Base-by-base conservation (phyloP, 2,113 vertebrate genomes). In the Sceloporus undulatus region DNA sequence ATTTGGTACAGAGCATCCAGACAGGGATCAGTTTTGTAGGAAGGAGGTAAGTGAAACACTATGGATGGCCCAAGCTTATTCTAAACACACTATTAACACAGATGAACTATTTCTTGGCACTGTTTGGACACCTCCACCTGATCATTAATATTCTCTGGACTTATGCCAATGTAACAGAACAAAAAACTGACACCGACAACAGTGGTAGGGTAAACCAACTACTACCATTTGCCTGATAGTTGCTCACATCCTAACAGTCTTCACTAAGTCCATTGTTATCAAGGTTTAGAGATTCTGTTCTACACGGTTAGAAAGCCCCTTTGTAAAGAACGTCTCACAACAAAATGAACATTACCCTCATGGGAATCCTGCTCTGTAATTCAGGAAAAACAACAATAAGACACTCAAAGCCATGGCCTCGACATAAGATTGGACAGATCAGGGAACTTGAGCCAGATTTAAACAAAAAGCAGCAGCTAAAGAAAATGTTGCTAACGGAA, bases 21-120 rank as follows among this genome's bases (percentile, higher is more conserved):
- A 18, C 23, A 16, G 76, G 79, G 48, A 76, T 75, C 21, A 56
- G 42, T 82, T 34, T 70, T 62, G 19, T 77, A 52, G 74, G 48
- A 88, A 88, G 56, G 40, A 71, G 48, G 48, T 59, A 42, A 88
- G n/a, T 77, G 42, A 48, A 79, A 78, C 34, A 78, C 66, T 68
- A 77, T 25, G 9, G 29, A 48, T 76, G 83, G 14, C 42, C 52
- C 62, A 78, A 88, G 21, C 73, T 70, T 77, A 71, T 76, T 85
- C 54, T 59, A 40, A 85, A 76, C 25, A 76, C 10, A n/a, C 71
- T 75, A 21, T 42, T 82, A 82, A 82, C 75, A 34, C 11, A 52
- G 25, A 40, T n/a, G 13, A 88, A 88, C 76, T 66, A 48, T 34
- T n/a, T 62, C 29, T 42, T 21, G 27, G 21, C 56, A 76, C 21